Percentiles rank a stretch among this genome's conserved stretches.
phyloP scores from a whole-genome alignment of 1,140 invertebrate genomes.

The Neotoxoptera formosana region DNA sequence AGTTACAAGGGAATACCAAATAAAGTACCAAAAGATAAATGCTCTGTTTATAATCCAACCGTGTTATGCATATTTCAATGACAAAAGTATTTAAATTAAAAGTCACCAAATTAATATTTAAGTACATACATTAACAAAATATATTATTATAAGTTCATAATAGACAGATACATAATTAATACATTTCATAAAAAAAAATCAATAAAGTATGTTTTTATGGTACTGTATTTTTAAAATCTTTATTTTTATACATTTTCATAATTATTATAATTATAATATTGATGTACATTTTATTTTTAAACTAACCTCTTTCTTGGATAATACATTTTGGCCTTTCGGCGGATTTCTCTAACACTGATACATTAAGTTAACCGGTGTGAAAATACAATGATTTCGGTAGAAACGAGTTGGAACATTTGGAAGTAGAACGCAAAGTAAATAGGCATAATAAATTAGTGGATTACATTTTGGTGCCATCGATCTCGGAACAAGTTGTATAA shows the following conservation, averaged over 20 bases:
- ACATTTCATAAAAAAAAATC: not conserved
- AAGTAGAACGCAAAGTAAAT: not conserved
- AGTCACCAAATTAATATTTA: not conserved
- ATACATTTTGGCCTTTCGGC: not conserved
- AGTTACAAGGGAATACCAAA: not conserved
- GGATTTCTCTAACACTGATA: not conserved
- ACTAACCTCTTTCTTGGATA: not conserved
- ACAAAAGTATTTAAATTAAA: not conserved
- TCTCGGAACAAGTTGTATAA: not conserved
- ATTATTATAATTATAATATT: not conserved
- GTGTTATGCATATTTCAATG: no score
- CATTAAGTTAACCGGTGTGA: not conserved
- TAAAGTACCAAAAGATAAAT: not conserved
- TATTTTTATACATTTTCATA: not conserved
- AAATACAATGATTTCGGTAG: not conserved
- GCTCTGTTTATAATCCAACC: no score
- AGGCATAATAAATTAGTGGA: not conserved
- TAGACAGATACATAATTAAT: not conserved
- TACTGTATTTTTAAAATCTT: not conserved
- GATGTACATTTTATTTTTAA: not conserved
- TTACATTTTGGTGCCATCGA: not conserved
- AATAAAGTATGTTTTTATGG: not conserved
- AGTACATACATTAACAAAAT: not conserved
- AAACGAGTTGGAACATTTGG: not conserved
- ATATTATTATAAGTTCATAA: not conserved